A percentile compares a stretch with the other conserved stretches of the same genome.
Evolutionary conservation across 1,140 invertebrate species (phyloP).

Genomic region (Trialeurodes vaporariorum): DNA sequence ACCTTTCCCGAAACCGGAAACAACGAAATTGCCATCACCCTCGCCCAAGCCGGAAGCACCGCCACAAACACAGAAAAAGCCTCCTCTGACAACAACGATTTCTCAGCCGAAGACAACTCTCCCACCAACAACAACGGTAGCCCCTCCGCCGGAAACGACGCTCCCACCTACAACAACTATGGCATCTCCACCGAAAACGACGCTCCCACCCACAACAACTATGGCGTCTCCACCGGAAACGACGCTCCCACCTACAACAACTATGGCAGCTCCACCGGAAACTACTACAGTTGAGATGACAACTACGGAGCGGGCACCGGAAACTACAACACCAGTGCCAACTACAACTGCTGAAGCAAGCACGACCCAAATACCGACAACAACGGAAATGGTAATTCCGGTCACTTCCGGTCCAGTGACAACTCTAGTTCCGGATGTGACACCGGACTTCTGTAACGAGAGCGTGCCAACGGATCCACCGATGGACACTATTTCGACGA

Average conservation of each 20-base stretch:
- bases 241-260: background rate
- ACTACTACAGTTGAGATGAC: background rate
- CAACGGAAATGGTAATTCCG: too few relatives aligned
- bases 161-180: background rate
- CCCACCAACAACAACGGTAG: background rate
- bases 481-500: background rate
- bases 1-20: background rate
- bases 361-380: background rate
- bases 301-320: background rate
- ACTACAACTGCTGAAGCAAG: background rate
- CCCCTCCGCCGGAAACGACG: background rate
- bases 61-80: background rate
- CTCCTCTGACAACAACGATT: background rate
- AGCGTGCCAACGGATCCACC: background rate
- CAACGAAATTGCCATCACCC: background rate
- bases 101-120: background rate
- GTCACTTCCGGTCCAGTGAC: background rate
- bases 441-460: background rate
- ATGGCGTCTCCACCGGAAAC: background rate
- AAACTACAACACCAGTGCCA: background rate
- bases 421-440: background rate
- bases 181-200: background rate
- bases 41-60: too few relatives aligned
- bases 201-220: background rate
- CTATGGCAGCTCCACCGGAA: background rate